A percentile compares a stretch with the other conserved stretches of the same genome.
phyloP scores from a whole-genome alignment of 1,140 invertebrate genomes.

The Pectinophora gossypiella region DNA sequence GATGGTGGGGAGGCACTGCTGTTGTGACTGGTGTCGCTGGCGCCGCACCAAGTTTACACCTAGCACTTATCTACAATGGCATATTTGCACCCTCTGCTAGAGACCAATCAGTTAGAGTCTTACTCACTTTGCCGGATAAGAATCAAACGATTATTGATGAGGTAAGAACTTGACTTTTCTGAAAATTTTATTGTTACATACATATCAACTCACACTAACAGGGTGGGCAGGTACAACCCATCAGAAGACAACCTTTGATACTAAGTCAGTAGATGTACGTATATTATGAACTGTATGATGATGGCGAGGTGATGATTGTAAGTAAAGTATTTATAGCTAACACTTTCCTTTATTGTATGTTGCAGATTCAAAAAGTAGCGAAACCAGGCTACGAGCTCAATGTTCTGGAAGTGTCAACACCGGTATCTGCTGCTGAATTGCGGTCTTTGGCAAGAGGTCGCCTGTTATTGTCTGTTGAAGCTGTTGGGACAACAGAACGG shows the following conservation, averaged over 20 bases:
- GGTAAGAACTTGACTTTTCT: no score
- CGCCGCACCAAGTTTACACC: slow-evolving; percentile 86
- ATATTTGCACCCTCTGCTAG: slow-evolving; percentile 80
- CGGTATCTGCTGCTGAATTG: slow-evolving; percentile 82
- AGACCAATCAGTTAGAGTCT: slow-evolving; percentile 82
- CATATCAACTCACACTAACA: no score
- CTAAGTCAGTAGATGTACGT: no score
- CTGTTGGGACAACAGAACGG: slow-evolving; percentile 78
- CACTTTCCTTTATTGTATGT: not conserved
- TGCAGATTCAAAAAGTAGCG: slow-evolving; percentile 71
- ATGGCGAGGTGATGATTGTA: not conserved
- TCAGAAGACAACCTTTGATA: no score
- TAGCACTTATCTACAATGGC: slow-evolving; percentile 89
- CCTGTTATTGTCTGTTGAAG: slow-evolving; percentile 80
- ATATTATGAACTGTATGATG: no score
- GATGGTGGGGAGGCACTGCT: slow-evolving; percentile 91
- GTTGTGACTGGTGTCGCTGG: slow-evolving; percentile 87
- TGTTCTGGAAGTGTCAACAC: slow-evolving; percentile 83
- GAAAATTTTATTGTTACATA: not conserved
- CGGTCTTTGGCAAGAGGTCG: slow-evolving; percentile 83
- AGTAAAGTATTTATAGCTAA: not conserved
- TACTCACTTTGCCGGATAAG: slow-evolving; percentile 82
- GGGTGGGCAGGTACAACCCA: no score
- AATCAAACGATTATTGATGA: slow-evolving; percentile 84
- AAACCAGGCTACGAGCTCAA: slow-evolving; percentile 86